phyloP scores from a whole-genome alignment of 1,140 invertebrate genomes.

The Palaemon carinicauda region DNA sequence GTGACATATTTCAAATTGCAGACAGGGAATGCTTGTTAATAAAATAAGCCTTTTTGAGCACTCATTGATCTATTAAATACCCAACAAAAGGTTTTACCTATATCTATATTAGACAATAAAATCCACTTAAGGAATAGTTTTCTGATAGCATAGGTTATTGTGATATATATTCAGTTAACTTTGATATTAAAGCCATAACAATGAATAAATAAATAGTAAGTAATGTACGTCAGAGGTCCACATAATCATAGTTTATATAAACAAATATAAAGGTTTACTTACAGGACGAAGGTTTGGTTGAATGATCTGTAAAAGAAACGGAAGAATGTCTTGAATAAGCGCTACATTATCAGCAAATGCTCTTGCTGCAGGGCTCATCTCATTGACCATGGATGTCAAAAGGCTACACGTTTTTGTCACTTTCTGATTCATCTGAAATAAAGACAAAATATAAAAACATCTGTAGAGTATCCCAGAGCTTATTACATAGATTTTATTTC shows the following conservation, averaged over 20 bases:
- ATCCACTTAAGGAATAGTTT: not conserved
- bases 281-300: constrained; percentile 81
- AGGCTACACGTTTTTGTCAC: constrained; percentile 51
- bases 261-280: constrained; percentile 56
- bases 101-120: not conserved
- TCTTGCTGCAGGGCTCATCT: constrained; percentile 71
- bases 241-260: not conserved
- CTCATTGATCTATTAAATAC: too few species aligned
- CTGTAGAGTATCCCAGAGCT: too few species aligned
- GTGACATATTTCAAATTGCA: too few species aligned
- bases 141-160: not conserved
- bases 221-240: too few species aligned
- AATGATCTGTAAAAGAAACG: constrained; percentile 78
- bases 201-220: too few species aligned
- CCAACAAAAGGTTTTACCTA: too few species aligned
- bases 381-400: constrained; percentile 67
- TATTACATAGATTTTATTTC: too few species aligned
- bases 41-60: too few species aligned
- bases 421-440: constrained; percentile 71
- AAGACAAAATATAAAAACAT: too few species aligned
- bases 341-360: constrained; percentile 69
- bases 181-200: not conserved
- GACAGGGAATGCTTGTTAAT: too few species aligned
- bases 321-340: constrained; percentile 77
- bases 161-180: not conserved